Conservation (phyloP, 2,888 invertebrate genomes). For the Noctua janthina region DNA sequence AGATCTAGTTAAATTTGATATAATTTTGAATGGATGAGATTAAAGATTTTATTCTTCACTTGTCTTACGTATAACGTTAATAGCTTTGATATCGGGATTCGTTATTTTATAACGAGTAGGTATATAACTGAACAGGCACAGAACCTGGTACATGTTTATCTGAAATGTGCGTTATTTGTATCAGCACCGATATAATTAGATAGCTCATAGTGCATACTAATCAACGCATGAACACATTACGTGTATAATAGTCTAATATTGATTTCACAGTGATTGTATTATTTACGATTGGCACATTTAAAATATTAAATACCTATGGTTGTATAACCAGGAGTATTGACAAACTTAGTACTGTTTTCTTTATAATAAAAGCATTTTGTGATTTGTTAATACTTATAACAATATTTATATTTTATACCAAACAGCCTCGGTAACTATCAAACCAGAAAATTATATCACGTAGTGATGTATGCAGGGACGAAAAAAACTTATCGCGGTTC, state of each 20-base stretch:
- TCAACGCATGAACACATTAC: conserved; percentile 58
- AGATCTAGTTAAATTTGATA: conserved; percentile 61
- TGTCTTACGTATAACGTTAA: conserved; percentile 45
- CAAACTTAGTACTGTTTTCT: conserved; percentile 36
- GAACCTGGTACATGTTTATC: conserved; percentile 53
- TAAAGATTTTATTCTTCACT: conserved; percentile 33
- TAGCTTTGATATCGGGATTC: conserved; percentile 43
- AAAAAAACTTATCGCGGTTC: conserved; percentile 61
- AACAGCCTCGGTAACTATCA: conserved; percentile 73
- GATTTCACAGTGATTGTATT: conserved; percentile 56
- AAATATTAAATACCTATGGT: conserved; percentile 50
- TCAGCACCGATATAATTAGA: conserved; percentile 60
- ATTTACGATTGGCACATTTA: conserved; percentile 65
- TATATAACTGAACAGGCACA: conserved; percentile 57
- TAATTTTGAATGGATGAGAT: conserved; percentile 56
- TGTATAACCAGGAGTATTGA: conserved; percentile 54
- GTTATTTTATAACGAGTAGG: conserved; percentile 32
- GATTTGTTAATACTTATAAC: conserved; percentile 54
- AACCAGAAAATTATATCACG: conserved; percentile 68
- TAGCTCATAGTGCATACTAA: conserved; percentile 39
- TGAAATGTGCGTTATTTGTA: conserved; percentile 67
- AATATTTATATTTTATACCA: conserved; percentile 50
- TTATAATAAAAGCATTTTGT: conserved; percentile 53
- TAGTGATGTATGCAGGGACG: conserved; percentile 64
- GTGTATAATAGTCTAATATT: conserved; percentile 64